These are phyloP conservation scores for Rhabdomys dilectus DNA, from an alignment of 2,113 vertebrate genomes.

Conservation along the genomic window DNA sequence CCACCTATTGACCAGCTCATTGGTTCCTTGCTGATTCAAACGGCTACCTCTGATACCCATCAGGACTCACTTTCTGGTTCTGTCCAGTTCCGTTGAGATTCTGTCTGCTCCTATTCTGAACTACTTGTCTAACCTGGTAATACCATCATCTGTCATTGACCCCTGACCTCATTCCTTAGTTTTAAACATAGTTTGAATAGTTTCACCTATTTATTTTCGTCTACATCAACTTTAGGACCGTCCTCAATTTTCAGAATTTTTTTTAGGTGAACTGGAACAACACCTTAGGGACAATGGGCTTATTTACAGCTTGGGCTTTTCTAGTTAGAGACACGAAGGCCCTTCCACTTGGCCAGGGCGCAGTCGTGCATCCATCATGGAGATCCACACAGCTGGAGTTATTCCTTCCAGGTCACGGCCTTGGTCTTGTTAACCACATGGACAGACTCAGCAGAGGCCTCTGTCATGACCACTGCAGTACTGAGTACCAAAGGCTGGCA, in stretches of 20 bases:
- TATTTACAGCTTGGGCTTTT: not conserved
- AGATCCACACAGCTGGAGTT: not conserved
- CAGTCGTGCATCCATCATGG: not conserved
- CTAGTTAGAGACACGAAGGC: not conserved
- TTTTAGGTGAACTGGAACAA: not conserved
- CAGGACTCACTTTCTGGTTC: not conserved
- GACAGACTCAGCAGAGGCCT: not conserved
- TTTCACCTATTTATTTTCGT: not conserved
- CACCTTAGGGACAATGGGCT: not conserved
- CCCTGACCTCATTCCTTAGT: not conserved
- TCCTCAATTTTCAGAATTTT: not conserved
- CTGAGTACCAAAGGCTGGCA: not conserved
- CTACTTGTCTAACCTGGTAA: not conserved
- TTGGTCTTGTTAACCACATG: not conserved
- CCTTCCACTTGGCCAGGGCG: not conserved
- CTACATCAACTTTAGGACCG: not conserved
- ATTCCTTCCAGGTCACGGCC: not conserved
- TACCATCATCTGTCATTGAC: not conserved
- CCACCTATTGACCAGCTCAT: not conserved
- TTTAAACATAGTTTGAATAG: not conserved
- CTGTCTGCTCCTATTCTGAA: not conserved
- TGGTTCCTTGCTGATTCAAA: conserved; percentile 33
- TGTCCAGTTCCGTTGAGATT: conserved; percentile 8
- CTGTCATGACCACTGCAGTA: not conserved
- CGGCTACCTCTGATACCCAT: not conserved